A percentile compares a stretch with the other conserved stretches of the same genome.
Conservation (phyloP, 2,797 vertebrate species). For the Acrossocheilus fasciatus region DNA sequence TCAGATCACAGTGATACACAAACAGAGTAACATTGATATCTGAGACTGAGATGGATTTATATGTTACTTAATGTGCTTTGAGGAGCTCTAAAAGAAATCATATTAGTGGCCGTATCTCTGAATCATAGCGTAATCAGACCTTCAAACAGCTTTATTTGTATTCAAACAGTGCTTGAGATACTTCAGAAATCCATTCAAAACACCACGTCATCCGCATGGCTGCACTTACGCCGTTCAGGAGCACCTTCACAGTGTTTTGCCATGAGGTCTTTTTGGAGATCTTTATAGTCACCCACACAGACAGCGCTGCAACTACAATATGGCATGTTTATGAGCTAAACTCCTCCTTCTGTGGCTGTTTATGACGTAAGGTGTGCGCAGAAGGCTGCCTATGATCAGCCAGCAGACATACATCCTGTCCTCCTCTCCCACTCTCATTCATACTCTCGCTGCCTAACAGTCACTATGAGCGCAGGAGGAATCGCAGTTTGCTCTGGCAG, state of each 20-base stretch:
- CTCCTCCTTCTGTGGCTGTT: slow-evolving; percentile 81
- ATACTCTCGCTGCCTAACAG: slow-evolving; percentile 35
- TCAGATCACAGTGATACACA: slow-evolving; percentile 16
- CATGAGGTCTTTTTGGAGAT: slow-evolving; percentile 5
- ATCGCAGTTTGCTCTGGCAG: slow-evolving; percentile 45
- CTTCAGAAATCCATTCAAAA: slow-evolving; percentile 1
- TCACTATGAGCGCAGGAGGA: slow-evolving; percentile 52
- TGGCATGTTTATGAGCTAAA: slow-evolving; percentile 73
- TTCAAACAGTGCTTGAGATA: not conserved
- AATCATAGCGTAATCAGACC: not conserved
- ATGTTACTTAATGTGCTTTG: not conserved
- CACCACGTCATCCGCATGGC: not conserved
- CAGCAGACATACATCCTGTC: slow-evolving; percentile 75
- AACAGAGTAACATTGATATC: not conserved
- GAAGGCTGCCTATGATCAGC: slow-evolving; percentile 77
- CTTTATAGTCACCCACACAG: slow-evolving; percentile 33
- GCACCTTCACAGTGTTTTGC: not conserved
- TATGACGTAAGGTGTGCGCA: slow-evolving; percentile 85
- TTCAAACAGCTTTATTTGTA: slow-evolving; percentile 19
- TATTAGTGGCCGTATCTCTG: not conserved
- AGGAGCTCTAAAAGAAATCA: slow-evolving; percentile 7
- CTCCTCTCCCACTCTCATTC: slow-evolving; percentile 75
- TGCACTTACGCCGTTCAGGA: not conserved
- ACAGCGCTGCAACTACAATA: slow-evolving; percentile 14
- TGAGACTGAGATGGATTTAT: not conserved